Conservation (phyloP, 2,888 invertebrate species). For the Cephus nigrinus region DNA sequence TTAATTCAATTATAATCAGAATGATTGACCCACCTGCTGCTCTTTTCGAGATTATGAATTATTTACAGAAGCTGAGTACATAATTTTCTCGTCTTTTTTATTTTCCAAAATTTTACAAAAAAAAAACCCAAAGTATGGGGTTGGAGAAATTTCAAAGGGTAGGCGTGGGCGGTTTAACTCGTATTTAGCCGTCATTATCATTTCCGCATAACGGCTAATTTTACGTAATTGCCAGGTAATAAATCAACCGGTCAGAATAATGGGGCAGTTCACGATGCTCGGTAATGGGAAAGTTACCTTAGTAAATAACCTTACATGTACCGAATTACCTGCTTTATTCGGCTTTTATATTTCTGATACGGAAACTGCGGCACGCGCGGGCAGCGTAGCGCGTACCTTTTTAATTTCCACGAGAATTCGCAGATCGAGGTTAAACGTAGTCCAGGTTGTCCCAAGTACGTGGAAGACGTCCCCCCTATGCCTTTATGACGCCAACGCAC, state of each 20-base stretch:
- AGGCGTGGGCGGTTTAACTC: slow-evolving; percentile 2
- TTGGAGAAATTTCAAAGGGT: not conserved
- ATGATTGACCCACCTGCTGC: not conserved
- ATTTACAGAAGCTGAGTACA: not conserved
- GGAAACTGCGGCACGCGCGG: not conserved
- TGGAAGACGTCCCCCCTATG: not conserved
- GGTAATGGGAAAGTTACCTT: slow-evolving; percentile 31
- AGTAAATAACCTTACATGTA: not conserved
- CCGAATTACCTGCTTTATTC: not conserved
- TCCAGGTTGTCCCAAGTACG: not conserved
- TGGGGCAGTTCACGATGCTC: slow-evolving; percentile 34
- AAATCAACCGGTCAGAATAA: slow-evolving; percentile 50
- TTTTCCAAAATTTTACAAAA: not conserved
- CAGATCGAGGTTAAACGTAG: not conserved
- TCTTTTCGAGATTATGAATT: not conserved
- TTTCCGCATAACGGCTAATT: slow-evolving; percentile 52
- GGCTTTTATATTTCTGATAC: not conserved
- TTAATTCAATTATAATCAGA: not conserved
- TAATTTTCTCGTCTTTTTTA: not conserved
- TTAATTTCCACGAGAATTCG: not conserved
- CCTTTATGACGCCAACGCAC: not conserved
- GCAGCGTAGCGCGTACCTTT: not conserved
- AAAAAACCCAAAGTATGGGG: too few relatives aligned
- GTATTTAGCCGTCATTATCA: slow-evolving; percentile 45
- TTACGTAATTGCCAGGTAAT: slow-evolving; percentile 47